Evolutionary conservation across 2,888 invertebrate genomes (phyloP), one percentile per base, ranked within the genome.

Genomic region (Alentia gelatinosa): DNA sequence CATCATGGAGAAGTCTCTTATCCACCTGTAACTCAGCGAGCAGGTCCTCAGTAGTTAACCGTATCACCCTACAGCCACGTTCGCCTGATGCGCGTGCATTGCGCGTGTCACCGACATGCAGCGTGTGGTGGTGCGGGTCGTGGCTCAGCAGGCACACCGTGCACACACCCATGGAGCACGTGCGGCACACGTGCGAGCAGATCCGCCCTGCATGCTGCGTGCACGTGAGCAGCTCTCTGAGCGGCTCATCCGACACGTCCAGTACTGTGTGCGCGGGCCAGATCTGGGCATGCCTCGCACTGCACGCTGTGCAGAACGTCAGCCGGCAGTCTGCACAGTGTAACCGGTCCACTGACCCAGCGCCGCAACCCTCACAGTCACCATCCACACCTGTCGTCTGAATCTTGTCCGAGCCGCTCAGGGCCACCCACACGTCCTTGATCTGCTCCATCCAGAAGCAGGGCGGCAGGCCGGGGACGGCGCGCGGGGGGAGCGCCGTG

Each of bases 401-500:
- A 7, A n/a, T n/a, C 56, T 56, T 56, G 23, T 12, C 19, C n/a
- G 56, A 56, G 47, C 47, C 7, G 56, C 56, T 56, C 9, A 9
- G 3, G 3, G 56, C 23, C 19, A 47, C 26, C 26, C 26, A 30
- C 30, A n/a, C 23, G 26, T 68, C 68, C 68, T 68, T 68, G 3
- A 68, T 68, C 68, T 68, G 68, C 68, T 68, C n/a, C 3, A 68
- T 30, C 68, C 68, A 68, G 68, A 68, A 68, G 68, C 68, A 68
- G 30, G 26, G 26, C 3, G 3, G 26, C 30, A 68, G 68, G 5
- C 68, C 68, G 1, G 12, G n/a, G 26, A 68, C 26, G 30, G 30
- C 68, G 4, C 30, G 1, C 5, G 4, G 12, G 68, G 4, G n/a
- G 26, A 68, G 68, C n/a, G 68, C 68, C 3, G 68, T 30, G 30